phyloP scores from a whole-genome alignment of 92 coral and sea anemone species.

The Porites cylindrica region DNA sequence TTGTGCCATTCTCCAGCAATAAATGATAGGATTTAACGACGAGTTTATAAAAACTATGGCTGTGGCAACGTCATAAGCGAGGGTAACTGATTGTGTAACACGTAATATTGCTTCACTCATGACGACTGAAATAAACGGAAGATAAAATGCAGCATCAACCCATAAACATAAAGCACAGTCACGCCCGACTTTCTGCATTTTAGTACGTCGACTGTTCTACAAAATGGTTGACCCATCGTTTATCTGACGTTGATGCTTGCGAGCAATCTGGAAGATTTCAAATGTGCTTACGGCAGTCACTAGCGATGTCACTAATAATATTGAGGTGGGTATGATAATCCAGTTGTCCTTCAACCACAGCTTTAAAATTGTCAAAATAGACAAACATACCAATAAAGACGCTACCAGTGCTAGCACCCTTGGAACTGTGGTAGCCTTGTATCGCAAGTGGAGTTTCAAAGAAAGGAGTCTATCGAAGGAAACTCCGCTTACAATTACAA shows the following conservation, averaged over 20 bases:
- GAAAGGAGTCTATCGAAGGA: conserved; percentile 58
- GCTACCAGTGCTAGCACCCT: background rate
- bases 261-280: conserved; percentile 46
- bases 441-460: conserved; percentile 53
- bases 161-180: conserved; percentile 43
- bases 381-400: background rate
- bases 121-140: conserved; percentile 48
- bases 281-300: conserved; percentile 23
- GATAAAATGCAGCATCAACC: conserved; percentile 33
- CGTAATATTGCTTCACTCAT: conserved; percentile 23
- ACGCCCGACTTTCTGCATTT: conserved; percentile 36
- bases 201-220: background rate
- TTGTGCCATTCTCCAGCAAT: conserved; percentile 24
- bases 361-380: background rate
- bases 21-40: too few relatives aligned
- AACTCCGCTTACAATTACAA: conserved; percentile 35
- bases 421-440: conserved; percentile 34
- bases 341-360: conserved; percentile 25
- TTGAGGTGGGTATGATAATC: background rate
- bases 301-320: background rate
- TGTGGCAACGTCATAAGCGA: too few relatives aligned
- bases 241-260: conserved; percentile 32
- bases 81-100: background rate
- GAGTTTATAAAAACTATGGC: too few relatives aligned
- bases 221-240: background rate